Evolutionary conservation across 1,140 invertebrate genomes (phyloP).

Genomic region (Ridgeia piscesae): DNA sequence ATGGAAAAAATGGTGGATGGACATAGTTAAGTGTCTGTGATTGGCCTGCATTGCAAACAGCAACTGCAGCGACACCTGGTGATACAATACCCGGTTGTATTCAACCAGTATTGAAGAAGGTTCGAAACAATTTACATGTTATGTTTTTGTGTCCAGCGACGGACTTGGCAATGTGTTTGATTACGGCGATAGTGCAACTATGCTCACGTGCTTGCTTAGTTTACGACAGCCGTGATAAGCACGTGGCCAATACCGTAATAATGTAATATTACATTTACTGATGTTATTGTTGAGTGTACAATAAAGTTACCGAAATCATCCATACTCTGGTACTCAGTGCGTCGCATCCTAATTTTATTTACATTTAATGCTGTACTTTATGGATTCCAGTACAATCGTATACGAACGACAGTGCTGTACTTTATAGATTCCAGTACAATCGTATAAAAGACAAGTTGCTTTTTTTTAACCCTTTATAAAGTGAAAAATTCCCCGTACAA

Average conservation of each 20-base stretch:
- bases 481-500: too few species aligned
- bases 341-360: not conserved
- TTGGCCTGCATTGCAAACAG: not conserved
- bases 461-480: too few species aligned
- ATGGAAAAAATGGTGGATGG: not conserved
- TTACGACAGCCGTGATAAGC: not conserved
- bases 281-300: not conserved
- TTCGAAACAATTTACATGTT: not conserved
- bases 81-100: not conserved
- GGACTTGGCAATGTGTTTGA: not conserved
- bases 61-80: not conserved
- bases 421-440: too few species aligned
- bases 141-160: not conserved
- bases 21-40: not conserved
- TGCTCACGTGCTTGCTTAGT: not conserved
- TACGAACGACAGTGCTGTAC: too few species aligned
- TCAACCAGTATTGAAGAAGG: not conserved
- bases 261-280: not conserved
- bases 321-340: not conserved
- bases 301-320: not conserved
- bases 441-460: too few species aligned
- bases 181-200: not conserved
- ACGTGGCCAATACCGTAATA: not conserved
- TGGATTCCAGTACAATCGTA: too few species aligned
- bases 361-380: not conserved